Conservation (phyloP, 2,888 invertebrate genomes). For the Dryococelus australis region DNA sequence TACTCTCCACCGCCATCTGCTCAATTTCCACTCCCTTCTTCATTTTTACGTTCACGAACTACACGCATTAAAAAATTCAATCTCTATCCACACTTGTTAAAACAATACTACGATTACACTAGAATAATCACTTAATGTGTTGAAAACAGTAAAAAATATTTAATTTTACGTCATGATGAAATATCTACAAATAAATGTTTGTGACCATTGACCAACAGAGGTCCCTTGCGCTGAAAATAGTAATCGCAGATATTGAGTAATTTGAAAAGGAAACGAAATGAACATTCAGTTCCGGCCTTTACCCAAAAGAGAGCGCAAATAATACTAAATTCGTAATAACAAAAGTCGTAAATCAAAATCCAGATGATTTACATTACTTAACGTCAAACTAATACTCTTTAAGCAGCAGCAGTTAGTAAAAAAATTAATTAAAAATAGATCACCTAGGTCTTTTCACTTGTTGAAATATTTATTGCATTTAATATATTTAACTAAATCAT, state of each 20-base stretch:
- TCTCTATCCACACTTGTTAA: constrained; percentile 40
- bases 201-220: constrained; percentile 43
- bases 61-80: constrained; percentile 38
- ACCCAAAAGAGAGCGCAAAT: constrained; percentile 32
- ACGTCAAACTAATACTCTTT: too few species aligned
- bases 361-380: too few species aligned
- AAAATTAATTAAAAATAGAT: too few species aligned
- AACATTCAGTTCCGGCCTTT: constrained; percentile 25
- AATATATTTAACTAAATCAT: too few species aligned
- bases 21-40: constrained; percentile 45
- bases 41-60: constrained; percentile 43
- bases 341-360: too few species aligned
- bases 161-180: background rate
- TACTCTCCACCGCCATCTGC: constrained; percentile 48
- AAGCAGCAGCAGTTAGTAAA: too few species aligned
- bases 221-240: constrained; percentile 52
- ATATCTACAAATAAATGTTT: constrained; percentile 21
- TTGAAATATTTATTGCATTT: too few species aligned
- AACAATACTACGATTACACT: constrained; percentile 31
- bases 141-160: constrained; percentile 8
- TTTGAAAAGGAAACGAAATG: constrained; percentile 49
- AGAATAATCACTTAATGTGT: constrained; percentile 23
- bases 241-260: constrained; percentile 52
- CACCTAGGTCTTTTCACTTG: too few species aligned
- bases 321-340: too few species aligned